Conservation (phyloP, 2,113 vertebrate species). For the Gallinago undulata region DNA sequence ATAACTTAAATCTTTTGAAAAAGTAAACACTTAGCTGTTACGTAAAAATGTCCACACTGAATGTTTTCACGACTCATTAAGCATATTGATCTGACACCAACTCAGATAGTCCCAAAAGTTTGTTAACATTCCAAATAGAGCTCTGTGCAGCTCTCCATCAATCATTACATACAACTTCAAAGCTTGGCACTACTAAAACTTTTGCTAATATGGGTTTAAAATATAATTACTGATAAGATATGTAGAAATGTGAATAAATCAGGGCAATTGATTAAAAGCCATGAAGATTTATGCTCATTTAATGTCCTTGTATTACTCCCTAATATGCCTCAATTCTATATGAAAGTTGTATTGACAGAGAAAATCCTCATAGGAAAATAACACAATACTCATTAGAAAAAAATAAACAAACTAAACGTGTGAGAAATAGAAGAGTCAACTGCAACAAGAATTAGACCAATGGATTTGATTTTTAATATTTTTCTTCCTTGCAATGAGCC, state of each 20-base stretch:
- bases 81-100: constrained; percentile 61
- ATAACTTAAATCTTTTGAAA: constrained; percentile 33
- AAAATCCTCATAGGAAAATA: constrained; percentile 48
- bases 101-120: constrained; percentile 57
- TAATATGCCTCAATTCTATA: not conserved
- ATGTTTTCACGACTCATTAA: constrained; percentile 54
- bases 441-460: not conserved
- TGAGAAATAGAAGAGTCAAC: constrained; percentile 21
- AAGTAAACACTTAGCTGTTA: constrained; percentile 22
- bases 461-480: not conserved
- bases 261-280: constrained; percentile 51
- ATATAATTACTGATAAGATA: constrained; percentile 53
- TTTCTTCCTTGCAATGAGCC: not conserved
- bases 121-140: constrained; percentile 59
- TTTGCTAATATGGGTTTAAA: constrained; percentile 20
- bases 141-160: constrained; percentile 55
- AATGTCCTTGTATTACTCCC: not conserved
- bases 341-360: not conserved
- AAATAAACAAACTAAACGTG: not conserved
- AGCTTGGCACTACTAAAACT: constrained; percentile 27
- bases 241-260: constrained; percentile 21
- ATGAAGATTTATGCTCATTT: constrained; percentile 45
- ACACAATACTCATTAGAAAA: not conserved
- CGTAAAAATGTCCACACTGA: constrained; percentile 4
- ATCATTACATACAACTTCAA: constrained; percentile 51